These are phyloP conservation scores for Vesta saturnalis DNA, from an alignment of 2,888 invertebrate genomes.

Conservation along the genomic window DNA sequence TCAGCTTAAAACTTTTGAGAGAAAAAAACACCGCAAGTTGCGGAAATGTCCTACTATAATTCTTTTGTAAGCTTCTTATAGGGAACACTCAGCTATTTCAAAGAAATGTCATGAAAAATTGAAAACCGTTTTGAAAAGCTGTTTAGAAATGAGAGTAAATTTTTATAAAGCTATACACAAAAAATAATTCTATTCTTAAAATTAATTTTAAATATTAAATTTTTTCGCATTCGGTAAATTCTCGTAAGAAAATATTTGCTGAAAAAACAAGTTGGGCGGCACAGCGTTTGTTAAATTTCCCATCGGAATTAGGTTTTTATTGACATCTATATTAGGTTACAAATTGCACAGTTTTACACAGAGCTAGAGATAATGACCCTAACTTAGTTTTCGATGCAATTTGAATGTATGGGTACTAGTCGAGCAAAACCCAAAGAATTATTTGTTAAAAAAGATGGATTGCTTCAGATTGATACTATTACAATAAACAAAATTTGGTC, in stretches of 20 bases:
- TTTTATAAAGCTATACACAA: neutral
- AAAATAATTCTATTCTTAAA: neutral
- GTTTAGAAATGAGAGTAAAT: no score
- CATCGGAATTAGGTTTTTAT: neutral
- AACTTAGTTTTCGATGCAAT: constrained; percentile 1
- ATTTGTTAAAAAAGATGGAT: no score
- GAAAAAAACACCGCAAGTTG: neutral
- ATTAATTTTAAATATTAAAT: neutral
- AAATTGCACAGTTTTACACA: neutral
- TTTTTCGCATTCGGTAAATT: neutral
- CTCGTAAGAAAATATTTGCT: no score
- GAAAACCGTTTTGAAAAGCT: neutral
- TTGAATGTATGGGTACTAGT: neutral
- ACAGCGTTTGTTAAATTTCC: neutral
- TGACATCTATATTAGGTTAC: no score
- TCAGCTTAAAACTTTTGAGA: no score
- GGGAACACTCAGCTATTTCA: no score
- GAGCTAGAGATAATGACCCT: neutral
- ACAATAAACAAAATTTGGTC: no score
- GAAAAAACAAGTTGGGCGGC: no score
- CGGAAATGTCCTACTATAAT: neutral
- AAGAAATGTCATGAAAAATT: neutral
- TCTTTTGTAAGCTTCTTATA: neutral
- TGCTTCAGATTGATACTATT: no score
- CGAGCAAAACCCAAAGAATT: no score